Base-by-base conservation (phyloP, 37 sponge, comb jelly and placozoan genomes). In the Hexactinellida sp. region DNA sequence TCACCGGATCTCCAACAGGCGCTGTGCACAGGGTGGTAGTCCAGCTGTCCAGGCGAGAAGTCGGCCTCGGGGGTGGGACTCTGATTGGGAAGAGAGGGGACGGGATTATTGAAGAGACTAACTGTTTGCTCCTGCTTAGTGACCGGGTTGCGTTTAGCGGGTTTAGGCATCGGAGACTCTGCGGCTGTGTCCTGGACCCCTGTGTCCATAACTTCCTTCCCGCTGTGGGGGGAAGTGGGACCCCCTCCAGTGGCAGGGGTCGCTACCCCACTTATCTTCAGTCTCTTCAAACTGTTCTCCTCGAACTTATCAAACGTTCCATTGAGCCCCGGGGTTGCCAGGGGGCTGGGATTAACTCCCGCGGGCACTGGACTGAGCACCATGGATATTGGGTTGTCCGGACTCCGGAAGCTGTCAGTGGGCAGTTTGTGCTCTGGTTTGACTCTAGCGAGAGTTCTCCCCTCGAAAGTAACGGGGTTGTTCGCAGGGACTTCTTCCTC, bases 1-100 rank as follows among this genome's bases (percentile, higher is more conserved):
- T 82, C 37, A 0, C 86, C 89, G 37, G 84, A 54, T 7, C 83
- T 38, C 93, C 93, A 92, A 83, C 93, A 92, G 23, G 93, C 93
- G 54, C 90, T 85, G 0, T 85, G 39, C 25, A 92, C 86, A 54
- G 93, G 93, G 47, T 90, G 87, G 39, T 92, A 92, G 36, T 38
- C 32, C 34, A 30, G 37, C 85, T 87, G 88, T n/a, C 84, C 55
- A 0, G 91, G 93, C 39, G 87, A 82, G 83, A 86, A 92, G 0
- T 36, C 82, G 10, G 51, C 3, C 76, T 63, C 34, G 5, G 76
- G 13, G 76, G 13, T 23, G 5, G 13, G 25, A 23, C 5, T 3
- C 3, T 7, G 76, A 10, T 63, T 23, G 76, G 76, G 34, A 63
- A n/a, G 3, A 25, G 76, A 25, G 34, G 76, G 30, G 34, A 23